Evolutionary conservation across 1,140 invertebrate genomes (phyloP).

Genomic region (Zaprionus lachaisei): DNA sequence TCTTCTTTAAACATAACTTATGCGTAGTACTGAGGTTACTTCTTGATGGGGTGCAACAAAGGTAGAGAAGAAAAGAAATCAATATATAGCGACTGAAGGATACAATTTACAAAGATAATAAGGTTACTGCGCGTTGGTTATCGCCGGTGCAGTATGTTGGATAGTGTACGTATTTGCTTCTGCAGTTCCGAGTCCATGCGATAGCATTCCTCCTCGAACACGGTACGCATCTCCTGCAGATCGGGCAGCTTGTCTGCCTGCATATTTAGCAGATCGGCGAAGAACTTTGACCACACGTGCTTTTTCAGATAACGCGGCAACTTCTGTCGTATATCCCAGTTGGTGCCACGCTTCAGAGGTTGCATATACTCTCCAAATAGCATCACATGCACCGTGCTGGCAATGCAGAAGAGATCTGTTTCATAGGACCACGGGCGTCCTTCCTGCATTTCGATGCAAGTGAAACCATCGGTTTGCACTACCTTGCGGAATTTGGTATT

Average conservation of each 20-base stretch:
- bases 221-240: constrained; percentile 87
- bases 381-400: constrained; percentile 94
- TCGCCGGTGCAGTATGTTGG: constrained; percentile 81
- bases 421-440: constrained; percentile 96
- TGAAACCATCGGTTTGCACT: constrained; percentile 89
- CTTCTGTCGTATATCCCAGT: constrained; percentile 87
- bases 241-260: constrained; percentile 88
- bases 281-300: constrained; percentile 88
- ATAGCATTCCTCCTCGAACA: constrained; percentile 87
- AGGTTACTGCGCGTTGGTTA: constrained; percentile 59
- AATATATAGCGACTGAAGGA: not conserved
- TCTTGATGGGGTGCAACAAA: constrained; percentile 3
- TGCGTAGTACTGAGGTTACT: not conserved
- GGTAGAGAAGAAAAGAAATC: not conserved
- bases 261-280: constrained; percentile 88
- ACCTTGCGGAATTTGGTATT: constrained; percentile 91
- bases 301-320: constrained; percentile 85
- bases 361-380: constrained; percentile 96
- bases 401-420: constrained; percentile 95
- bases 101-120: constrained; percentile 26
- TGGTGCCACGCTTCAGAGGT: constrained; percentile 68
- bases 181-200: constrained; percentile 85
- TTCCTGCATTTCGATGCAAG: constrained; percentile 95
- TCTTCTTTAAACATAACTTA: not conserved
- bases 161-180: constrained; percentile 81